These are phyloP conservation scores for Zophobas atratus DNA, from an alignment of 1,140 invertebrate species.

Conservation along the genomic window DNA sequence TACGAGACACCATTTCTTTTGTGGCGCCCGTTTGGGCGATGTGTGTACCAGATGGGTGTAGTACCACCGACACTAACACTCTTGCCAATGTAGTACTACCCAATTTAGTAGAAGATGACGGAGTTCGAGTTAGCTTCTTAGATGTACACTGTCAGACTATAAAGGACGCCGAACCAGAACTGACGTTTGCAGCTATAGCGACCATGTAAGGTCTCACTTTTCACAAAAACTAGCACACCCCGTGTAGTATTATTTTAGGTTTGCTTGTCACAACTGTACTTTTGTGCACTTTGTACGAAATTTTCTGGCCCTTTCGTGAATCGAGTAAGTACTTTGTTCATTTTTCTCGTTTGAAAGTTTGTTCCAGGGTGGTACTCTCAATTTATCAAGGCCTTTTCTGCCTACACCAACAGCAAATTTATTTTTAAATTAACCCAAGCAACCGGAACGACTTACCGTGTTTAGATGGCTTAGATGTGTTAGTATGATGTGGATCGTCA, in stretches of 20 bases:
- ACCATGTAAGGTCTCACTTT: conserved; percentile 50
- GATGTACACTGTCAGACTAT: conserved; percentile 50
- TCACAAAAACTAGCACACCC: not conserved
- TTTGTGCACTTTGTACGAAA: conserved; percentile 51
- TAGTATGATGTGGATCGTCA: conserved; percentile 78
- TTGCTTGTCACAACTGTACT: conserved; percentile 44
- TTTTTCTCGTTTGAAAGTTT: not conserved
- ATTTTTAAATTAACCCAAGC: conserved; percentile 58
- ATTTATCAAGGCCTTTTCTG: conserved; percentile 63
- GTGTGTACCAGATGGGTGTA: conserved; percentile 56
- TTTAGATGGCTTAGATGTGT: conserved; percentile 73
- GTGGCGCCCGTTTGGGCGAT: conserved; percentile 47
- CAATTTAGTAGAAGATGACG: not conserved
- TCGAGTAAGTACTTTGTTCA: not conserved
- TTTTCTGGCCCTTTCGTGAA: conserved; percentile 24
- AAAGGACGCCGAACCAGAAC: conserved; percentile 20
- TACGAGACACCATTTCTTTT: not conserved
- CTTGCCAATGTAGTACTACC: conserved; percentile 8
- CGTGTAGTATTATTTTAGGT: conserved; percentile 52
- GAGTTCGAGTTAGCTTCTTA: conserved; percentile 1
- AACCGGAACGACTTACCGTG: conserved; percentile 66
- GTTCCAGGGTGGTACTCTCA: conserved; percentile 54
- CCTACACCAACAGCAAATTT: conserved; percentile 65
- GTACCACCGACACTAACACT: conserved; percentile 30
- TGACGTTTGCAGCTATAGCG: conserved; percentile 45